These are phyloP conservation scores for Formica aserva DNA, from an alignment of 2,888 invertebrate species.

Conservation along the genomic window DNA sequence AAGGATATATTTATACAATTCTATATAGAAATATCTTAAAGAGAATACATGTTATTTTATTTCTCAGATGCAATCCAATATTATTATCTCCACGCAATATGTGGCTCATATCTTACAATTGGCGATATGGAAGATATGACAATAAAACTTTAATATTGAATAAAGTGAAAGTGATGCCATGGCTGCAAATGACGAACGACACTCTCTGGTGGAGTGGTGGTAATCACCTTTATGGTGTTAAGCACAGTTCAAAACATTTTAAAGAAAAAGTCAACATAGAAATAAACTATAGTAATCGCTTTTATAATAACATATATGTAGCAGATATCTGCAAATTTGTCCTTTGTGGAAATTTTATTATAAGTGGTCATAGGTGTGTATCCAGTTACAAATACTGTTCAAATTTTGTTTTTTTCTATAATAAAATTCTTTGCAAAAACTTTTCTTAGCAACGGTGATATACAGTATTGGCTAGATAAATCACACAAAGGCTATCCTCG, in stretches of 20 bases:
- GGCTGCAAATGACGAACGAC: slow-evolving; percentile 86
- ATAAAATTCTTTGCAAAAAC: not conserved
- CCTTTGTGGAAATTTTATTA: slow-evolving; percentile 82
- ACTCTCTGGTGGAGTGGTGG: slow-evolving; percentile 87
- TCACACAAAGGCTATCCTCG: not conserved
- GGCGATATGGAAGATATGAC: slow-evolving; percentile 87
- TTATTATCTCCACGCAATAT: slow-evolving; percentile 81
- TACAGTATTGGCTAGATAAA: slow-evolving; percentile 81
- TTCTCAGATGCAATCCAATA: slow-evolving; percentile 80
- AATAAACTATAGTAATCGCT: slow-evolving; percentile 60
- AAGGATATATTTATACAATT: not conserved
- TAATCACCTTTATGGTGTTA: slow-evolving; percentile 79
- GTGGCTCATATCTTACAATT: slow-evolving; percentile 86
- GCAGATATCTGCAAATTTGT: slow-evolving; percentile 86
- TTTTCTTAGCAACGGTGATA: slow-evolving; percentile 83
- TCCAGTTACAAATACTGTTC: not conserved
- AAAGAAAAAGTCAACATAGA: slow-evolving; percentile 79
- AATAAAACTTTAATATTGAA: slow-evolving; percentile 85
- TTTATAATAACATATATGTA: slow-evolving; percentile 68
- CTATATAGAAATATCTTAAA: not conserved
- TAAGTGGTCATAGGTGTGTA: slow-evolving; percentile 85
- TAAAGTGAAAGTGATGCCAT: slow-evolving; percentile 86
- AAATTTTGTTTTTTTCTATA: not conserved
- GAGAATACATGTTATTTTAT: slow-evolving; percentile 2
- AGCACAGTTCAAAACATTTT: slow-evolving; percentile 60